Evolutionary conservation across 1,140 invertebrate species (phyloP).

Genomic region (Apis cerana): DNA sequence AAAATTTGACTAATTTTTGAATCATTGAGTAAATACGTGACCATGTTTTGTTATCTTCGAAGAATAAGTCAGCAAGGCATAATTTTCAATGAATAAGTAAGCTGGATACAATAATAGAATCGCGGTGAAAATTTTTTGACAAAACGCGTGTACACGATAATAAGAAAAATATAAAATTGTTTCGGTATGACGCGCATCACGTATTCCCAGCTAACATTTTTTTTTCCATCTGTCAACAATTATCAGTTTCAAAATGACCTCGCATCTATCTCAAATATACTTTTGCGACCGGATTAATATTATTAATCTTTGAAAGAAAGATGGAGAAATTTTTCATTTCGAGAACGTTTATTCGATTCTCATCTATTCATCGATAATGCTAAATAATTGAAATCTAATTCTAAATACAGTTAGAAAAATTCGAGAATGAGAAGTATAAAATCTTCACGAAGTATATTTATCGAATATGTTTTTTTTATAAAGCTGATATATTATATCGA

Average conservation of each 20-base stretch:
- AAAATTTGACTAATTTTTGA: not conserved
- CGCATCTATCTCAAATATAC: slow-evolving; percentile 10
- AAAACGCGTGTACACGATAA: not conserved
- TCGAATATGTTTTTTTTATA: not conserved
- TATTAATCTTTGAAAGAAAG: too few species aligned
- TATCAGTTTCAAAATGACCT: slow-evolving; percentile 14
- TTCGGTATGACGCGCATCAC: slow-evolving; percentile 12
- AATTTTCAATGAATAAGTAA: slow-evolving; percentile 47
- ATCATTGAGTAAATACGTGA: not conserved
- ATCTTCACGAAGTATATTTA: not conserved
- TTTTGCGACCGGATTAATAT: not conserved
- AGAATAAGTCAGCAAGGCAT: slow-evolving; percentile 17
- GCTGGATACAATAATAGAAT: not conserved
- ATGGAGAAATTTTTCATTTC: too few species aligned
- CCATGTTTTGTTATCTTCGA: slow-evolving; percentile 27
- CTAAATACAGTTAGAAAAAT: too few species aligned
- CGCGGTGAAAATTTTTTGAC: not conserved
- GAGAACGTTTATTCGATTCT: too few species aligned
- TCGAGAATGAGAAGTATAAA: too few species aligned
- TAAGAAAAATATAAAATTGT: not conserved
- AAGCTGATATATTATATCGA: not conserved
- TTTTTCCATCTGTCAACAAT: not conserved
- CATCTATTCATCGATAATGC: too few species aligned
- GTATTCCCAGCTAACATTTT: not conserved
- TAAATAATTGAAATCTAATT: too few species aligned